These are phyloP conservation scores for Gallinago jamesoni DNA, from an alignment of 2,113 vertebrate genomes.

Conservation along the genomic window DNA sequence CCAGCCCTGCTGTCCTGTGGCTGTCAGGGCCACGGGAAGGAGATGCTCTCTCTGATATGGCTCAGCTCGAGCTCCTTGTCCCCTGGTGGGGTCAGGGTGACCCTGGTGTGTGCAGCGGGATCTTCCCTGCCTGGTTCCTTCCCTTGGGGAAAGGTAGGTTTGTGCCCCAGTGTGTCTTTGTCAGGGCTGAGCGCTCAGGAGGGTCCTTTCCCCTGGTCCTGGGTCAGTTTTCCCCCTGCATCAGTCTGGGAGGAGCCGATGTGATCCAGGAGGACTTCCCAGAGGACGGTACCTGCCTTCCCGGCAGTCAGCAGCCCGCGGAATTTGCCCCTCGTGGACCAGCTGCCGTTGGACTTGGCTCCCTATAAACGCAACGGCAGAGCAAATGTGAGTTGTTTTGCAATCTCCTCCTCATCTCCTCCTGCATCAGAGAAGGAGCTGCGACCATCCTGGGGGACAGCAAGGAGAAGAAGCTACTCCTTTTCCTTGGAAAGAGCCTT, in stretches of 20 bases:
- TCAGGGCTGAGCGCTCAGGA: accelerated
- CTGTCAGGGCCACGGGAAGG: background rate
- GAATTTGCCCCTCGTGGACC: background rate
- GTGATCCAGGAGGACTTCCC: background rate
- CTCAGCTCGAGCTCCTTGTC: background rate
- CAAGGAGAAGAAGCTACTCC: background rate
- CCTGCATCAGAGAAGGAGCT: background rate
- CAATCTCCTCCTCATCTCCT: background rate
- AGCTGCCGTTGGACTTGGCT: background rate
- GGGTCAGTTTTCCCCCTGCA: background rate
- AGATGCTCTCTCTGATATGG: background rate
- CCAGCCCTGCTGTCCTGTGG: accelerated
- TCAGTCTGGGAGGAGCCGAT: background rate
- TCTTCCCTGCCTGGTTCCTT: background rate
- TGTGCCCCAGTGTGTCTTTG: background rate
- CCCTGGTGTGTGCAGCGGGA: background rate
- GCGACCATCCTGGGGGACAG: accelerated
- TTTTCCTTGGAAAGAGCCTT: background rate
- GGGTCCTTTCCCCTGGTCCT: background rate
- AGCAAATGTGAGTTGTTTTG: background rate
- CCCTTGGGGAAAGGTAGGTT: background rate
- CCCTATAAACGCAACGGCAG: background rate
- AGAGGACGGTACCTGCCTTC: background rate
- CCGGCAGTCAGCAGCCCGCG: background rate
- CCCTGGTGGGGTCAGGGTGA: background rate